phyloP scores from a whole-genome alignment of 1,140 invertebrate genomes.

The Apocrypta bakeri region DNA sequence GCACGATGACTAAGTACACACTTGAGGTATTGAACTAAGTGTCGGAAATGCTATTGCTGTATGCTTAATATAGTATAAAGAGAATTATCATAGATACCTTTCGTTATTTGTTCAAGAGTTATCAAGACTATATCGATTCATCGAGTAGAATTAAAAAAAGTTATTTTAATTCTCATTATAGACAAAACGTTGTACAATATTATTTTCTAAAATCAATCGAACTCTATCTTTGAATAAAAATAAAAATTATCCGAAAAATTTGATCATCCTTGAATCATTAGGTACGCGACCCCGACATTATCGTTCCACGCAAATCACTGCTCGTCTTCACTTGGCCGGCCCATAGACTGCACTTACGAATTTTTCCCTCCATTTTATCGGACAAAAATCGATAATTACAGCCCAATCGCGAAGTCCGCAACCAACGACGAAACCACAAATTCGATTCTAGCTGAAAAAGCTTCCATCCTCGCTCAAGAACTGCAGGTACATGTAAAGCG shows the following conservation, averaged over 20 bases:
- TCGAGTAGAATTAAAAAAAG: no score
- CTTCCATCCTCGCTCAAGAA: no score
- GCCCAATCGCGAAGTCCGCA: conserved; percentile 15
- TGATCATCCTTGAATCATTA: no score
- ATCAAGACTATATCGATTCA: background rate
- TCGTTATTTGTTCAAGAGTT: background rate
- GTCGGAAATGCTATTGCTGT: background rate
- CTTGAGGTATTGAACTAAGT: background rate
- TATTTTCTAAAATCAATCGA: conserved; percentile 36
- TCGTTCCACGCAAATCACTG: background rate
- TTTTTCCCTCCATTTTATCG: conserved; percentile 15
- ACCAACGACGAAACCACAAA: no score
- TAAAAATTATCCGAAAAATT: conserved; percentile 16
- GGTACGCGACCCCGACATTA: conserved; percentile 32
- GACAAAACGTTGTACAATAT: no score
- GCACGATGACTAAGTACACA: background rate
- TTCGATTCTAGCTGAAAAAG: background rate
- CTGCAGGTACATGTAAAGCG: no score
- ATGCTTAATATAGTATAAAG: background rate
- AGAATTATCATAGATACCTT: background rate
- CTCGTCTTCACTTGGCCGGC: background rate
- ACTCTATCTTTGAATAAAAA: conserved; percentile 36
- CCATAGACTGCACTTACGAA: no score
- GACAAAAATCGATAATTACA: conserved; percentile 47
- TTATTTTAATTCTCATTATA: no score